These are phyloP conservation scores for Cyprinella venusta DNA, from an alignment of 2,797 vertebrate species.

Conservation along the genomic window DNA sequence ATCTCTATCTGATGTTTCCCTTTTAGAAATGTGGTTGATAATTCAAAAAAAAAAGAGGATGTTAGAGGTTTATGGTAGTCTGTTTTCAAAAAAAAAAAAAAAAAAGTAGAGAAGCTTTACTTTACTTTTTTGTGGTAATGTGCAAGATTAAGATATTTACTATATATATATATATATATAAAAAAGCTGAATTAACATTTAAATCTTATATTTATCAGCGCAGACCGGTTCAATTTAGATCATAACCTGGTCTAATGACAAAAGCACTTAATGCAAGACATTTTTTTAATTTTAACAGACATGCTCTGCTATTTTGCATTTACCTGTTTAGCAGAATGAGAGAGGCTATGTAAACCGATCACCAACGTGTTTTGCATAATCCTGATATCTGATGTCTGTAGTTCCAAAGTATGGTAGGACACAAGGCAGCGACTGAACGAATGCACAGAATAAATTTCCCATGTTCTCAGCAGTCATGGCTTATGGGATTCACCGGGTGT, in stretches of 20 bases:
- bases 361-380: conserved; percentile 35
- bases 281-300: background rate
- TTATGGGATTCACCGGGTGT: background rate
- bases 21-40: conserved; percentile 64
- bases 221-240: background rate
- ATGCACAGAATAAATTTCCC: conserved; percentile 10
- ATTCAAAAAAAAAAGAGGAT: conserved; percentile 62
- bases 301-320: conserved; percentile 38
- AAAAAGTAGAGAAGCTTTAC: background rate
- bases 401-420: background rate
- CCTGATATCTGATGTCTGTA: conserved; percentile 21
- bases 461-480: too few relatives aligned
- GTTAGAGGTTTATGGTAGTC: background rate
- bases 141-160: background rate
- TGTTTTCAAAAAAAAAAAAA: background rate
- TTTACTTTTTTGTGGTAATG: background rate
- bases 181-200: background rate
- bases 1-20: conserved; percentile 71
- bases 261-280: background rate
- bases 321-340: background rate
- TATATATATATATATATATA: too few relatives aligned
- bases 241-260: background rate
- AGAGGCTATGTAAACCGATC: conserved; percentile 41
- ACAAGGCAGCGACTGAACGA: background rate
- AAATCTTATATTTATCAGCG: background rate